Evolutionary conservation across 2,888 invertebrate species (phyloP).

Genomic region (Alentia gelatinosa): DNA sequence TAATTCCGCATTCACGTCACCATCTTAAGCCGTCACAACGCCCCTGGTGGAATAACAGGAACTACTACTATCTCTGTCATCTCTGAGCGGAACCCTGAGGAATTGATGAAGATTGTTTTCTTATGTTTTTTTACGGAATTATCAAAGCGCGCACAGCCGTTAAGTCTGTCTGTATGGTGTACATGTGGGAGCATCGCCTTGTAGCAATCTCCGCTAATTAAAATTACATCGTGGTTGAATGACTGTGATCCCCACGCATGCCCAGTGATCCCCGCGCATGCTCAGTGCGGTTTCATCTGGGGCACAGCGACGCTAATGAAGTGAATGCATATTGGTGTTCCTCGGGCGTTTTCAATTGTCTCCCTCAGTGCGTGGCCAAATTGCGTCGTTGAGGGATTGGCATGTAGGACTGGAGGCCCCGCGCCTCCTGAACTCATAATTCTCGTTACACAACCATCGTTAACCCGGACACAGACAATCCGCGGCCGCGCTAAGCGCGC

Average conservation of each 20-base stretch:
- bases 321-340: slow-evolving; percentile 9
- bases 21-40: too few relatives aligned
- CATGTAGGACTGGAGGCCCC: background rate
- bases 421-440: slow-evolving; percentile 31
- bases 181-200: background rate
- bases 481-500: background rate
- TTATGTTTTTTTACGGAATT: too few relatives aligned
- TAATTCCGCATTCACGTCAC: too few relatives aligned
- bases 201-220: background rate
- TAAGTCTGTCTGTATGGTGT: background rate
- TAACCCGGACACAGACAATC: background rate
- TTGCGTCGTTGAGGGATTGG: background rate
- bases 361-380: slow-evolving; percentile 34
- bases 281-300: background rate
- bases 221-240: background rate
- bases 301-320: background rate
- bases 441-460: background rate
- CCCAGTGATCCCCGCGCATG: background rate
- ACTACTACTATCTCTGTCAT: background rate
- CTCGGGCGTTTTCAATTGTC: slow-evolving; percentile 23
- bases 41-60: too few relatives aligned
- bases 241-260: background rate
- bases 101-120: background rate
- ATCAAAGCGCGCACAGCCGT: background rate
- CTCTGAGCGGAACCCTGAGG: background rate